Evolutionary conservation across 2,888 invertebrate species (phyloP).

Genomic region (Diplazon laetatorius): DNA sequence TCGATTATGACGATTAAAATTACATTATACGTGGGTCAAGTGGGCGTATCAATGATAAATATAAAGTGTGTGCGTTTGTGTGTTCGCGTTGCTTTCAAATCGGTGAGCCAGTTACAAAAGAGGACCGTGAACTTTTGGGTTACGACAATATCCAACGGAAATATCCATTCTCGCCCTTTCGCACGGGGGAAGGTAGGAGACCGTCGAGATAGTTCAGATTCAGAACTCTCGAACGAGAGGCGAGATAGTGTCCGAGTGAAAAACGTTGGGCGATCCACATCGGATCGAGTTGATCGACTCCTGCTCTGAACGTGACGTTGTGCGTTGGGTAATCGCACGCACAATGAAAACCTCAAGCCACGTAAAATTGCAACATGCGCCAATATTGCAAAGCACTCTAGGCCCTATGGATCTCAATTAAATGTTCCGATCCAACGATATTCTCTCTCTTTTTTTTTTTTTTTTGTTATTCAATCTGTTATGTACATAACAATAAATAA

Average conservation of each 20-base stretch:
- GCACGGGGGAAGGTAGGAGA: constrained; percentile 58
- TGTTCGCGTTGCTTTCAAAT: constrained; percentile 43
- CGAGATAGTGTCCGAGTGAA: constrained; percentile 35
- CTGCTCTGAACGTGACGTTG: constrained; percentile 23
- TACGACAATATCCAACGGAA: constrained; percentile 43
- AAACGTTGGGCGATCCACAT: constrained; percentile 41
- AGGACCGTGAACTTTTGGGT: constrained; percentile 63
- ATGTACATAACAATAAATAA: too few relatives aligned
- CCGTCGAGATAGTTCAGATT: constrained; percentile 42
- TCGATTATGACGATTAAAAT: background rate
- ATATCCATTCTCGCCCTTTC: constrained; percentile 59
- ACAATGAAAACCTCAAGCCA: too few relatives aligned
- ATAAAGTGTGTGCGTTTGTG: background rate
- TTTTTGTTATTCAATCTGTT: too few relatives aligned
- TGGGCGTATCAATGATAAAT: constrained; percentile 48
- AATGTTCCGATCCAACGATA: too few relatives aligned
- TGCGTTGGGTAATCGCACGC: too few relatives aligned
- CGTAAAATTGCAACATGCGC: too few relatives aligned
- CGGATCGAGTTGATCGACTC: constrained; percentile 22
- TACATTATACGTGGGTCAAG: background rate
- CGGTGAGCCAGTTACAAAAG: constrained; percentile 45
- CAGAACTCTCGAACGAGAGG: constrained; percentile 42
- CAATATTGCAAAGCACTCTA: too few relatives aligned
- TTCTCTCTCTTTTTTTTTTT: too few relatives aligned
- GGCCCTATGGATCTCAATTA: too few relatives aligned